Percentiles rank a stretch among this genome's conserved stretches.
Evolutionary conservation across 2,113 vertebrate species (phyloP).

Genomic region (Urocitellus parryii): DNA sequence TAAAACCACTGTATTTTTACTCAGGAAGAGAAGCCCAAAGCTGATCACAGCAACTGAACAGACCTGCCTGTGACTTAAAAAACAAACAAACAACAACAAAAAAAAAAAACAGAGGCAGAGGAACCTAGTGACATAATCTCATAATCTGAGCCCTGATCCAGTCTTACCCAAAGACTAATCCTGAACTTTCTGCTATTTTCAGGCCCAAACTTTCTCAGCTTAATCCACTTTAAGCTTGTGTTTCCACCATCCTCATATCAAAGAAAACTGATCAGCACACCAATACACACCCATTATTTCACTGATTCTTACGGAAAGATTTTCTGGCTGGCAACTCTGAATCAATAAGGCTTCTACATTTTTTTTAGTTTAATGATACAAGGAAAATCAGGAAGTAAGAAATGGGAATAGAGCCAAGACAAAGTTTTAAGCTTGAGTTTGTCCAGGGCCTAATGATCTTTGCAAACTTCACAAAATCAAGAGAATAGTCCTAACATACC

Average conservation of each 20-base stretch:
- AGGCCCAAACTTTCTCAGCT: not conserved
- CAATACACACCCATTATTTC: not conserved
- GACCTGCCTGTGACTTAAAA: not conserved
- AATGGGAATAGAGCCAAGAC: not conserved
- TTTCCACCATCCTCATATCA: not conserved
- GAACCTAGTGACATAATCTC: not conserved
- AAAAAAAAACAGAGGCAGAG: not conserved
- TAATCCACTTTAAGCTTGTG: not conserved
- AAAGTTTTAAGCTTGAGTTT: not conserved
- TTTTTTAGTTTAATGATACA: not conserved
- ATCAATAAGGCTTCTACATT: not conserved
- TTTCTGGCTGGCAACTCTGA: not conserved
- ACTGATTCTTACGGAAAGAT: not conserved
- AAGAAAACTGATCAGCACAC: not conserved
- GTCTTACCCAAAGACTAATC: not conserved
- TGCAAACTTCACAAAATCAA: slow-evolving; percentile 50
- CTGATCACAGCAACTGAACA: not conserved
- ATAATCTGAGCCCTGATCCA: not conserved
- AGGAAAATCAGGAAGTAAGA: not conserved
- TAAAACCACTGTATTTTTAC: not conserved
- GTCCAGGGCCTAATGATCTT: slow-evolving; percentile 44
- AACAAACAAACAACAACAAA: slow-evolving; percentile 11
- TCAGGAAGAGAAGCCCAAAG: not conserved
- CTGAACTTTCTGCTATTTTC: not conserved
- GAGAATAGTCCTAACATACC: not conserved